A percentile compares a stretch with the other conserved stretches of the same genome.
These are phyloP conservation scores for Hydrozoanthus gracilis DNA, from an alignment of 92 coral and sea anemone genomes.

Conservation along the genomic window DNA sequence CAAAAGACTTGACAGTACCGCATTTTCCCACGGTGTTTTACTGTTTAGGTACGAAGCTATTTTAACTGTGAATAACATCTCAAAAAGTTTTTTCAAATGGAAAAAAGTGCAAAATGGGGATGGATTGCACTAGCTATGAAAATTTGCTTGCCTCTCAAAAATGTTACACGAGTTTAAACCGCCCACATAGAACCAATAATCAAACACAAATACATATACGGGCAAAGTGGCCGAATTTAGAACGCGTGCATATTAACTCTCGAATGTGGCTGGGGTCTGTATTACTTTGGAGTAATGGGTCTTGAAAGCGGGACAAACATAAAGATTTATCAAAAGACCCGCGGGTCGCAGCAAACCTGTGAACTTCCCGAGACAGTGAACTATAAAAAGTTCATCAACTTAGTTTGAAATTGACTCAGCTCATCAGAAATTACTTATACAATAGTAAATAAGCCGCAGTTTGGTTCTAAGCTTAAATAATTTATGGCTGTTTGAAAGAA, in stretches of 20 bases:
- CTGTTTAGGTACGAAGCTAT: background rate
- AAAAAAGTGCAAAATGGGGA: background rate
- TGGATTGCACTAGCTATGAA: background rate
- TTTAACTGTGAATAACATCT: background rate
- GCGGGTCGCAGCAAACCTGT: background rate
- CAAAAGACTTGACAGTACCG: conserved; percentile 39
- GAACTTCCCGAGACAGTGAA: background rate
- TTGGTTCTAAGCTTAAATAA: conserved; percentile 3
- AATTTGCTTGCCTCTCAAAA: background rate
- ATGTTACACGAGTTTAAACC: background rate
- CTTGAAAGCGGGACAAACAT: conserved; percentile 2
- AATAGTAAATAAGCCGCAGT: conserved; percentile 23
- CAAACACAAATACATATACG: conserved; percentile 24
- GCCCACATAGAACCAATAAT: conserved; percentile 19
- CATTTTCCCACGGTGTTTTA: conserved; percentile 39
- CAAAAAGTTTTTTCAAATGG: background rate
- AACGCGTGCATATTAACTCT: conserved; percentile 28
- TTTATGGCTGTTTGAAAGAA: conserved; percentile 39
- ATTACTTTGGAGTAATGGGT: background rate
- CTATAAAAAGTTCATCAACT: conserved; percentile 4
- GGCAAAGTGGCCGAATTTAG: conserved; percentile 16
- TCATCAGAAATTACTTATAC: conserved; percentile 34
- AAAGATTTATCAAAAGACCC: background rate
- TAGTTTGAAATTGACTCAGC: conserved; percentile 12
- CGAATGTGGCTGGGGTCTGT: background rate